Base-by-base conservation (phyloP, 2,888 invertebrate genomes). In the Cephus pygmeus region DNA sequence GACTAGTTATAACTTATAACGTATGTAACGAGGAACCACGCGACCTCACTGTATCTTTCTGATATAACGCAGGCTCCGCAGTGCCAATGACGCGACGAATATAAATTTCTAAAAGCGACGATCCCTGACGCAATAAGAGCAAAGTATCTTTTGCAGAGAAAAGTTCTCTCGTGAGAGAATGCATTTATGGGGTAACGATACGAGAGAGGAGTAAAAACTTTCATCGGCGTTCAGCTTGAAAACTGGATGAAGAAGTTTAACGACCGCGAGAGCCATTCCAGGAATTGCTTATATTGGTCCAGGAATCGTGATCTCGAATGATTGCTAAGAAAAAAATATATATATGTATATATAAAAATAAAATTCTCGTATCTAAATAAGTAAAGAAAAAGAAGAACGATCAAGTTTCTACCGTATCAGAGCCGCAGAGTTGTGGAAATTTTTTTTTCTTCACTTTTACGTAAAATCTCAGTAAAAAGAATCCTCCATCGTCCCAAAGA, bases 161-260 rank as follows among this genome's bases (percentile, higher is more conserved):
- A 83, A 82, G 81, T 81, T 78, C 69, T 71, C 68, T 69, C 69
- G 69, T 35, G 73, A 79, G 84, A 83, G 83, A 88, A 88, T 88
- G 86, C 87, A 89, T 89, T 88, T 88, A 88, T 87, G 87, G 86
- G 86, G 85, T 85, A 76, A 56, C 74, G 71, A 56, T 56, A 56
- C 56, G 56, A 9, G 81, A 83, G 81, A 80, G 82, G 83, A 86
- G 85, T 85, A 87, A 88, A 87, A 89, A 88, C 87, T 89, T 89
- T 87, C 85, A 85, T 84, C 83, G 84, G 85, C 87, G 56, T 84
- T 83, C 80, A 86, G 85, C 89, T 89, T 86, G 85, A 85, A 85
- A 89, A 88, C 87, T 84, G 86, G 87, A 88, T 86, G 88, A 89
- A 89, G 89, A 89, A 89, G 88, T 89, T 88, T 88, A 88, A 89